phyloP scores from a whole-genome alignment of 2,888 invertebrate genomes.

The Morpho helenor region DNA sequence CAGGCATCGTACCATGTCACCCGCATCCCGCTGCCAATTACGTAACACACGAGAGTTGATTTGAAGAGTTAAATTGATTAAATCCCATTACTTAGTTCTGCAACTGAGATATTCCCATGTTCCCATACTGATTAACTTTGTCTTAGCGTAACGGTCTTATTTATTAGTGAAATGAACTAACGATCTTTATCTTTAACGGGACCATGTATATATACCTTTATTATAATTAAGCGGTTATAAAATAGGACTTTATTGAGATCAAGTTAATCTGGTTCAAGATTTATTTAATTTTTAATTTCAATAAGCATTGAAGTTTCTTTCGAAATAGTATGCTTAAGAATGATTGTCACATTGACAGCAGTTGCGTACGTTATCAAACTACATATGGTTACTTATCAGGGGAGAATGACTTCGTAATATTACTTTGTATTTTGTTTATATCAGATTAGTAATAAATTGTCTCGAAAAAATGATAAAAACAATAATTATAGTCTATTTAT shows the following conservation, averaged over 20 bases:
- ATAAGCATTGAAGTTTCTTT: too few species aligned
- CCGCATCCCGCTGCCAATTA: slow-evolving; percentile 34
- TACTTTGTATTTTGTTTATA: too few species aligned
- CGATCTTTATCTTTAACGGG: not conserved
- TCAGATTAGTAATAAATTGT: too few species aligned
- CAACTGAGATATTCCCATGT: slow-evolving; percentile 13
- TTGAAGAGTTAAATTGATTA: slow-evolving; percentile 25
- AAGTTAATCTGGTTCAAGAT: too few species aligned
- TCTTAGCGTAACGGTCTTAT: not conserved
- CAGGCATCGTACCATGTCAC: slow-evolving; percentile 29
- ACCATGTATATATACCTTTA: not conserved
- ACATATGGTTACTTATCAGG: too few species aligned
- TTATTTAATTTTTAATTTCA: too few species aligned
- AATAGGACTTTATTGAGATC: not conserved
- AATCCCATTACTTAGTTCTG: slow-evolving; percentile 18
- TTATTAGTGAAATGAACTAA: not conserved
- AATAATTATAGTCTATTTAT: too few species aligned
- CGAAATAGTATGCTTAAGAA: too few species aligned
- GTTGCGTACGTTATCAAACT: too few species aligned
- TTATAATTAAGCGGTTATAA: not conserved
- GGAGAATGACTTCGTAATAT: too few species aligned
- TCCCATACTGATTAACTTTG: slow-evolving; percentile 5
- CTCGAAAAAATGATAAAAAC: too few species aligned
- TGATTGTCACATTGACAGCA: too few species aligned
- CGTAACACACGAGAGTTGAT: slow-evolving; percentile 19